Conservation (phyloP, 2,888 invertebrate genomes). For the Aphelenchoides bicaudatus region DNA sequence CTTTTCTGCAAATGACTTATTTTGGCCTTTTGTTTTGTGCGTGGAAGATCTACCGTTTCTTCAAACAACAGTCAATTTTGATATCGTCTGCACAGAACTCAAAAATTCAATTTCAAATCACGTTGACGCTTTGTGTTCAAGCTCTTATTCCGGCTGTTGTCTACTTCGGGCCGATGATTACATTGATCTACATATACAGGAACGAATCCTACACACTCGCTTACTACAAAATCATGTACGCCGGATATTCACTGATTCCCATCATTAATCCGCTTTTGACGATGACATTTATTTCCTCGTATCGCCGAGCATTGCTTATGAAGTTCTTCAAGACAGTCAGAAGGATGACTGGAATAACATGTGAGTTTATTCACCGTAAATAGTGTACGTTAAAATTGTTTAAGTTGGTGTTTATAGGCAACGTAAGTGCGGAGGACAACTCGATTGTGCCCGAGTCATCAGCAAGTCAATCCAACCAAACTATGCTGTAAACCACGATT, state of each 20-base stretch:
- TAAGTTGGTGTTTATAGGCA: too few relatives aligned
- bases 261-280: slow-evolving; percentile 1
- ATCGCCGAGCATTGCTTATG: neutral
- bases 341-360: neutral
- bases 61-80: neutral
- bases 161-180: neutral
- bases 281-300: neutral
- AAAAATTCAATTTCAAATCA: neutral
- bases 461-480: too few relatives aligned
- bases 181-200: neutral
- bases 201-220: too few relatives aligned
- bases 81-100: neutral
- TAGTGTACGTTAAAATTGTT: too few relatives aligned
- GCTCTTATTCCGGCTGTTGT: neutral
- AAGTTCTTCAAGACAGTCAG: neutral
- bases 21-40: slow-evolving; percentile 2
- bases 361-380: too few relatives aligned
- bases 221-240: neutral
- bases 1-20: too few relatives aligned
- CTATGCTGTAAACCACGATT: too few relatives aligned
- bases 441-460: too few relatives aligned
- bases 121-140: slow-evolving; percentile 8
- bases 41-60: neutral
- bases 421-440: too few relatives aligned
- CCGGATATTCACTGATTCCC: neutral